Evolutionary conservation across 2,888 invertebrate species (phyloP).

Genomic region (Acrocera orbiculus): DNA sequence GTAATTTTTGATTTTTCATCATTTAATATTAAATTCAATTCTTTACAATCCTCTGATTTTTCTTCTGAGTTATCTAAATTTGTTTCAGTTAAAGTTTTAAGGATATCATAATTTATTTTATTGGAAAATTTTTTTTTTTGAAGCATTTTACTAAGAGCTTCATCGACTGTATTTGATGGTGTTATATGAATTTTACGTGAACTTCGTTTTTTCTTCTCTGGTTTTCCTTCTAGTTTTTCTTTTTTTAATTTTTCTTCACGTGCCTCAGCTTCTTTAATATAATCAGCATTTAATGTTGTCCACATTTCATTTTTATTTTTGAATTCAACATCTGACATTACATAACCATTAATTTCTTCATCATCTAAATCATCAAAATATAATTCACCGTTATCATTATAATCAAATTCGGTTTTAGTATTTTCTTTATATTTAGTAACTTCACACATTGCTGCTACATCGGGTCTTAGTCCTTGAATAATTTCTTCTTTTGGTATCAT

Average conservation of each 20-base stretch:
- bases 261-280: constrained; percentile 67
- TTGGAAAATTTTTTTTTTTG: constrained; percentile 89
- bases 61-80: no score
- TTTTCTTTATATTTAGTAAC: constrained; percentile 32
- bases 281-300: constrained; percentile 75
- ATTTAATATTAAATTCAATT: no score
- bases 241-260: constrained; percentile 65
- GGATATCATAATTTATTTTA: constrained; percentile 95
- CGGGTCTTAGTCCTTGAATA: constrained; percentile 39
- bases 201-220: constrained; percentile 58
- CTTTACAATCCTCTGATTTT: no score
- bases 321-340: constrained; percentile 66
- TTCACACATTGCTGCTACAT: constrained; percentile 63
- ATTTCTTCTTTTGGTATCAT: constrained; percentile 5
- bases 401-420: no score
- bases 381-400: constrained; percentile 34
- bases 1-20: no score
- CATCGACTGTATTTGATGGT: constrained; percentile 54
- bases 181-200: constrained; percentile 44
- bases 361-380: constrained; percentile 68
- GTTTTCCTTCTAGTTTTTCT: constrained; percentile 75
- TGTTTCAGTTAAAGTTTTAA: constrained; percentile 48
- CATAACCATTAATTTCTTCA: constrained; percentile 72
- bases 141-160: constrained; percentile 92
- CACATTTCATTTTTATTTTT: constrained; percentile 67